Conservation (phyloP, 2,888 invertebrate genomes). For the Acheta domesticus region DNA sequence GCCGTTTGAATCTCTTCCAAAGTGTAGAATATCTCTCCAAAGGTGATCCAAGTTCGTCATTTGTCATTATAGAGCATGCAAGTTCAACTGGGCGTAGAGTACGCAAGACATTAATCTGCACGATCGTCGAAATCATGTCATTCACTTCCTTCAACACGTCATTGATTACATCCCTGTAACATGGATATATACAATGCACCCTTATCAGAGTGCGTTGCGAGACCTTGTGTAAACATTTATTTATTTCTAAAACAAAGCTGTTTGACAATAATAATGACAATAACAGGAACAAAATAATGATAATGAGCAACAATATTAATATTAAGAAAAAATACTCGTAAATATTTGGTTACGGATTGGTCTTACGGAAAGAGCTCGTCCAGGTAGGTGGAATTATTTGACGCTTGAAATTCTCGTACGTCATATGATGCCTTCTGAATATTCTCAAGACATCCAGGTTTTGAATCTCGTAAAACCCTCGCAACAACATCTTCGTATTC, state of each 20-base stretch:
- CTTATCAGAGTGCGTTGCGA: too few species aligned
- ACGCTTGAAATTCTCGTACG: not conserved
- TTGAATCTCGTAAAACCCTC: not conserved
- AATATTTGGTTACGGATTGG: too few species aligned
- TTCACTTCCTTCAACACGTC: not conserved
- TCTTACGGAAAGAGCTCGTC: not conserved
- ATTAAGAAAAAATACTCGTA: too few species aligned
- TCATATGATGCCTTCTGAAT: not conserved
- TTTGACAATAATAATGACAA: too few species aligned
- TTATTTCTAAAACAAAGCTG: too few species aligned
- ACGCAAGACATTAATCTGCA: not conserved
- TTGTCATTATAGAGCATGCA: not conserved
- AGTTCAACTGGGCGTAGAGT: not conserved
- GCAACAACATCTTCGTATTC: not conserved
- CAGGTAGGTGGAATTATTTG: not conserved
- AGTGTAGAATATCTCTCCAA: not conserved
- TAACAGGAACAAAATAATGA: too few species aligned
- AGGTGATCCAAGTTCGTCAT: not conserved
- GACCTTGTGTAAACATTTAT: too few species aligned
- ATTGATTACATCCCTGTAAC: not conserved
- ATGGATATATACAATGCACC: not conserved
- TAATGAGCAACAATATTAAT: too few species aligned
- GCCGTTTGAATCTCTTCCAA: not conserved
- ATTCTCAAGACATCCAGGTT: not conserved
- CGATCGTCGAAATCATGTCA: not conserved